These are phyloP conservation scores for Helleia helle DNA, from an alignment of 2,888 invertebrate genomes.

Conservation along the genomic window DNA sequence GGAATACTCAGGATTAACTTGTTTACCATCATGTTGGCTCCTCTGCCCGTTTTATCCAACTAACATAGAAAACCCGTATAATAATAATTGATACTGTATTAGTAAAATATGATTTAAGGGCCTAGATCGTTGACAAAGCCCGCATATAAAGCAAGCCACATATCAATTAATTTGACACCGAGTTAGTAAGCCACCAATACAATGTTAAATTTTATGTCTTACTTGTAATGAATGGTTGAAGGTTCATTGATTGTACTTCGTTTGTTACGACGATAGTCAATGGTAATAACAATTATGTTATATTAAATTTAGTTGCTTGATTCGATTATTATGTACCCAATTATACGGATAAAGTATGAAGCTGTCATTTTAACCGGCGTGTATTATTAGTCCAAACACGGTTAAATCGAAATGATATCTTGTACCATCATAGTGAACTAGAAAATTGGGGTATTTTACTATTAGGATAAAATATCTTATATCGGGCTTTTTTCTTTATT, in stretches of 20 bases:
- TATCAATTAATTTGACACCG: constrained; percentile 64
- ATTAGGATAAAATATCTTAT: too few relatives aligned
- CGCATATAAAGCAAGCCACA: constrained; percentile 59
- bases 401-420: too few relatives aligned
- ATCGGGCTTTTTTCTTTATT: too few relatives aligned
- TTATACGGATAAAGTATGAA: background rate
- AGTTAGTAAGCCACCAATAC: constrained; percentile 52
- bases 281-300: background rate
- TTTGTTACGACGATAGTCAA: constrained; percentile 6
- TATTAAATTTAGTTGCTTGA: constrained; percentile 4
- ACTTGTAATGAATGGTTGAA: constrained; percentile 25
- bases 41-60: constrained; percentile 24
- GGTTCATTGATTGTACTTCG: constrained; percentile 4
- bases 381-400: too few relatives aligned
- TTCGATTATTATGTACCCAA: constrained; percentile 1
- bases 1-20: too few relatives aligned
- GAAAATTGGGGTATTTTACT: too few relatives aligned
- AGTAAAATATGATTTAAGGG: constrained; percentile 39
- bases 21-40: too few relatives aligned
- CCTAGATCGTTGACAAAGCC: constrained; percentile 40
- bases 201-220: constrained; percentile 52
- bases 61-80: constrained; percentile 42
- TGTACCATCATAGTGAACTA: too few relatives aligned
- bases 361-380: too few relatives aligned
- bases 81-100: constrained; percentile 46